Conservation (phyloP, 1,140 invertebrate genomes). For the Caenorhabditis brenneri region DNA sequence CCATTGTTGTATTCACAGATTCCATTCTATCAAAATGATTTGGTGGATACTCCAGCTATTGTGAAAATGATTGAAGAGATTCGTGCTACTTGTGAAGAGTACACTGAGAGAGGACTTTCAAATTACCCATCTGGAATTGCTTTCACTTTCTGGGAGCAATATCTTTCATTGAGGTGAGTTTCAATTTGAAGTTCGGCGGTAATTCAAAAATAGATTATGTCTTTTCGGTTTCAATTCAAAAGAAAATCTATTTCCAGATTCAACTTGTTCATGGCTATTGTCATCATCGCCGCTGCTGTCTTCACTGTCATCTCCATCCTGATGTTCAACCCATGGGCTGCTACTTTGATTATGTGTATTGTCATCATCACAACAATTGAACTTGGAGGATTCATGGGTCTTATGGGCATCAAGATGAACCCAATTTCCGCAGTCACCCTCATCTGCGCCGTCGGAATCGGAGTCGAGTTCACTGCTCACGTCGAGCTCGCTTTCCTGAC, state of each 20-base stretch:
- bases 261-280: slow-evolving; percentile 80
- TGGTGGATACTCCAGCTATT: slow-evolving; percentile 80
- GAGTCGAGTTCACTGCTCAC: slow-evolving; percentile 86
- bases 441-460: slow-evolving; percentile 84
- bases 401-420: slow-evolving; percentile 79
- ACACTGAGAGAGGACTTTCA: slow-evolving; percentile 84
- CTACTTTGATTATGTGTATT: slow-evolving; percentile 74
- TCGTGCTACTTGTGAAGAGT: slow-evolving; percentile 83
- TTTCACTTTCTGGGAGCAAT: slow-evolving; percentile 97
- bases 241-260: slow-evolving; percentile 66
- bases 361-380: slow-evolving; percentile 79
- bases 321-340: slow-evolving; percentile 84
- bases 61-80: slow-evolving; percentile 80
- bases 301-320: slow-evolving; percentile 79
- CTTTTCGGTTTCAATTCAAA: not conserved
- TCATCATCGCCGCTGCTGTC: slow-evolving; percentile 80
- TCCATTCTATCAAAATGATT: slow-evolving; percentile 83
- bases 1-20: slow-evolving; percentile 89
- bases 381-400: slow-evolving; percentile 82
- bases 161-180: slow-evolving; percentile 78
- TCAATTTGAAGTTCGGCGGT: no score
- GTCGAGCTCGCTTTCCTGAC: slow-evolving; percentile 86
- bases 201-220: no score
- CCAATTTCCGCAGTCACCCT: slow-evolving; percentile 87
- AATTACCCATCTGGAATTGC: slow-evolving; percentile 94